Base-by-base conservation (phyloP, 2,888 invertebrate species). In the Gymnoscelis rufifasciata region DNA sequence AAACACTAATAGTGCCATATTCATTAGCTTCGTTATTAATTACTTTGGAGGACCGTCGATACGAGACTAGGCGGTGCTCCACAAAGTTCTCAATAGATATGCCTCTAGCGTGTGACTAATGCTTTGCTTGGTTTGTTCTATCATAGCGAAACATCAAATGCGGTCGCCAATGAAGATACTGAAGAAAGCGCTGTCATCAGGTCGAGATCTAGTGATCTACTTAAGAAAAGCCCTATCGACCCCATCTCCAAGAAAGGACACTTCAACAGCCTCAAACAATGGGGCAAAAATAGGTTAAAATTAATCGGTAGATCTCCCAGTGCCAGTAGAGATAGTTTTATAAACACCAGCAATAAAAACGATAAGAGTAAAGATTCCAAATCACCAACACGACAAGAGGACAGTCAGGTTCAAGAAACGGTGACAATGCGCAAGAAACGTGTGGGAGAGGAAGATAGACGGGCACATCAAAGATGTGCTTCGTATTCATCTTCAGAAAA, bases 261-360 rank as follows among this genome's bases (percentile, higher is more conserved):
- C 69, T 93, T 96, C 75, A 94, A 94, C 74, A 93, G 93, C 15
- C 81, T 96, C 45, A 95, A 94, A 75, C 94, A 94, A 71, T 96
- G 95, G 95, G 94, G 95, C 46, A 93, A 93, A 71, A 94, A 92
- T 64, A 90, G 94, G 59, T 89, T 95, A 71, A 91, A 90, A 74
- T 88, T 94, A 68, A 93, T 95, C 67, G 92, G 92, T 61, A 90
- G 91, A 76, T 90, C 90, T 47, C 87, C 89, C 13, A 90, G 90
- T 59, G 78, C 86, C 40, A 91, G 90, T 74, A 87, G 78, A 78
- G 90, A 83, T 66, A 84, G 76, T 64, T 80, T 83, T 62, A 81
- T 77, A 62, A 84, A 83, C 58, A 75, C 73, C 30, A 49, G 29
- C 39, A 65, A 74, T 15, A 84, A 80, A 66, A 62, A 63, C 27